These are phyloP conservation scores for Tyrophagus putrescentiae DNA, from an alignment of 1,140 invertebrate genomes.

Conservation along the genomic window DNA sequence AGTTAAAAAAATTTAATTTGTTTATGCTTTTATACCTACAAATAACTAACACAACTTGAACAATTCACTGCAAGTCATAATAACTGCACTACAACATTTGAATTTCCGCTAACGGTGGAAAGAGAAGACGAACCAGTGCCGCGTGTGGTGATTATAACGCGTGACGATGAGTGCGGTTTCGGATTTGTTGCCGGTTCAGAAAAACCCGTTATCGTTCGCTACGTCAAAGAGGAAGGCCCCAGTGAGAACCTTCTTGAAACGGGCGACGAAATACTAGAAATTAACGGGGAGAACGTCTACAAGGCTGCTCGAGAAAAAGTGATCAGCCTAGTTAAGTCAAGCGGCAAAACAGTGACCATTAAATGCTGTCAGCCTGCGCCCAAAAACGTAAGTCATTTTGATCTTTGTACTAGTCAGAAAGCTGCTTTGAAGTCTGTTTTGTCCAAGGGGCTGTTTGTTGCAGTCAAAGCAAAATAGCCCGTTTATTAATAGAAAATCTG, in stretches of 20 bases:
- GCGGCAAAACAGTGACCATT: slow-evolving; percentile 32
- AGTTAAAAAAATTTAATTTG: neutral
- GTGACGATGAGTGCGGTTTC: slow-evolving; percentile 61
- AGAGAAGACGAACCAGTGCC: slow-evolving; percentile 49
- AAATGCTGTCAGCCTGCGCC: slow-evolving; percentile 65
- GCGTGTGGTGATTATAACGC: slow-evolving; percentile 47
- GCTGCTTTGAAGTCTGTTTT: too few species aligned
- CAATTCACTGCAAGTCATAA: slow-evolving; percentile 48
- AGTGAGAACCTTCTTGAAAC: slow-evolving; percentile 71
- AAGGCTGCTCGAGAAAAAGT: slow-evolving; percentile 68
- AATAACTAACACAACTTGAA: neutral
- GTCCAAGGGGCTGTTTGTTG: too few species aligned
- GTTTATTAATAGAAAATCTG: too few species aligned
- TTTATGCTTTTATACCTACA: neutral
- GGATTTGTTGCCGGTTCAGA: slow-evolving; percentile 85
- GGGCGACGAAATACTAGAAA: slow-evolving; percentile 70
- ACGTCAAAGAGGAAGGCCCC: slow-evolving; percentile 55
- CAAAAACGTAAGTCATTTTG: slow-evolving; percentile 42
- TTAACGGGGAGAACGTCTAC: slow-evolving; percentile 77
- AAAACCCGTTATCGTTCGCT: slow-evolving; percentile 71
- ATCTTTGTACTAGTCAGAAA: too few species aligned
- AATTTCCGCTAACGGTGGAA: slow-evolving; percentile 44
- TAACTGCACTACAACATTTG: slow-evolving; percentile 75
- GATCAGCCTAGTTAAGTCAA: slow-evolving; percentile 55
- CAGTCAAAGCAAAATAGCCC: too few species aligned